A percentile compares a stretch with the other conserved stretches of the same genome.
Evolutionary conservation across 2,113 vertebrate genomes (phyloP).

Genomic region (Dendropsophus ebraccatus): DNA sequence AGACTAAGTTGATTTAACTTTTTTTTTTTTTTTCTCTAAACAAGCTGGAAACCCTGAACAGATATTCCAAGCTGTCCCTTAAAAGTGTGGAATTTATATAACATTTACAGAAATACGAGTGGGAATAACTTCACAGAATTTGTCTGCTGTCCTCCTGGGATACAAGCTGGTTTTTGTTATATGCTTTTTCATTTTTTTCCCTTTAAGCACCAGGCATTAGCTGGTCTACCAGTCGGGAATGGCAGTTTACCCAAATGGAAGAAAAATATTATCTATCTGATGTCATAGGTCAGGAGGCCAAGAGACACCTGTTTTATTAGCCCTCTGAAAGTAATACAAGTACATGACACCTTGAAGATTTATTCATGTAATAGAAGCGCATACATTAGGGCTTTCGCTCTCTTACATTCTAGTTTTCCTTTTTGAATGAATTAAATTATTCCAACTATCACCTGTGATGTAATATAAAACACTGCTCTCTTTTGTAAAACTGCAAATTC

Average conservation of each 20-base stretch:
- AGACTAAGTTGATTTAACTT: constrained; percentile 32
- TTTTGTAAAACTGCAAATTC: constrained; percentile 37
- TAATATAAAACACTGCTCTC: constrained; percentile 58
- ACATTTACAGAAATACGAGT: constrained; percentile 66
- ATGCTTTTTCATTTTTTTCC: constrained; percentile 31
- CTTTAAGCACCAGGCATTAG: constrained; percentile 62
- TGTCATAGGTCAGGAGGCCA: constrained; percentile 66
- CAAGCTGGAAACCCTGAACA: constrained; percentile 65
- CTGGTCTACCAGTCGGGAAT: constrained; percentile 57
- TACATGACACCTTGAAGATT: constrained; percentile 66
- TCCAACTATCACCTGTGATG: constrained; percentile 64
- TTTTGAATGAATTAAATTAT: constrained; percentile 70
- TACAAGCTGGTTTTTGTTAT: constrained; percentile 64
- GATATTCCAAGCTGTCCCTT: constrained; percentile 68
- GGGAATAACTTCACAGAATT: constrained; percentile 63
- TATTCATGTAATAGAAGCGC: constrained; percentile 66
- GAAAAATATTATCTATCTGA: constrained; percentile 58
- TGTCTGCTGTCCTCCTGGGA: constrained; percentile 62
- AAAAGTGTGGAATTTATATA: constrained; percentile 64
- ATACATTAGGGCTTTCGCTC: constrained; percentile 63
- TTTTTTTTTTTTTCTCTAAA: constrained; percentile 49
- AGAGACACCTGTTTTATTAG: constrained; percentile 67
- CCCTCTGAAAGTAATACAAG: constrained; percentile 10
- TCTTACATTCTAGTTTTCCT: constrained; percentile 64
- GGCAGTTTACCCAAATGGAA: constrained; percentile 59